Base-by-base conservation (phyloP, 30 jellyfish, hydroid and myxozoan species). In the Chrysaora quinquecirrha region DNA sequence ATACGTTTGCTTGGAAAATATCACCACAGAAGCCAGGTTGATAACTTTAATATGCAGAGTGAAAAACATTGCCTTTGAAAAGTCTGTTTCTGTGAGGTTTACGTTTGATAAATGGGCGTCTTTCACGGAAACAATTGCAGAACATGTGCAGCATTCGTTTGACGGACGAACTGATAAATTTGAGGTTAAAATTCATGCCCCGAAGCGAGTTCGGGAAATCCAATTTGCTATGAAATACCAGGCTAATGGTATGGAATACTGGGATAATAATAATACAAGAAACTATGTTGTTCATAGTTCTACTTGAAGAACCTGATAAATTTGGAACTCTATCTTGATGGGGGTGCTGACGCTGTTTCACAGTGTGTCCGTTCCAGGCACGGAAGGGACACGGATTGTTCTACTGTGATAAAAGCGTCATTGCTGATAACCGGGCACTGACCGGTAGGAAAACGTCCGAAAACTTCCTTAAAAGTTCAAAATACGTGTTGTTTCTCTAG, bases 261-360 rank as follows among this genome's bases (percentile, higher is more conserved):
- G 98, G 98, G 98, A 92, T 85, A 92, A 86, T 30, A 92, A 92
- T 58, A 48, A 54, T 2, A 62, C 73, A 14, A 31, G 68, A 46
- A 92, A 92, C 49, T 92, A 92, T 56, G 28, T 19, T 48, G 92
- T 82, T 23, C 83, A 48, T 25, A 65, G 78, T n/a, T 31, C 22
- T 32, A 29, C 77, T 58, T 75, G 49, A 60, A n/a, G n/a, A n/a
- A n/a, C n/a, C n/a, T n/a, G n/a, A n/a, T n/a, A n/a, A n/a, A n/a
- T n/a, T n/a, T n/a, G n/a, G n/a, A n/a, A n/a, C n/a, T n/a, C n/a
- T n/a, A n/a, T n/a, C n/a, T n/a, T n/a, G n/a, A n/a, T n/a, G n/a
- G n/a, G n/a, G n/a, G n/a, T n/a, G n/a, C n/a, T n/a, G n/a, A n/a
- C n/a, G n/a, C n/a, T n/a, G n/a, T n/a, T n/a, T n/a, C n/a, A n/a